Percentiles rank a stretch among this genome's conserved stretches.
Conservation (phyloP, 2,113 vertebrate species). For the Neogale vison region DNA sequence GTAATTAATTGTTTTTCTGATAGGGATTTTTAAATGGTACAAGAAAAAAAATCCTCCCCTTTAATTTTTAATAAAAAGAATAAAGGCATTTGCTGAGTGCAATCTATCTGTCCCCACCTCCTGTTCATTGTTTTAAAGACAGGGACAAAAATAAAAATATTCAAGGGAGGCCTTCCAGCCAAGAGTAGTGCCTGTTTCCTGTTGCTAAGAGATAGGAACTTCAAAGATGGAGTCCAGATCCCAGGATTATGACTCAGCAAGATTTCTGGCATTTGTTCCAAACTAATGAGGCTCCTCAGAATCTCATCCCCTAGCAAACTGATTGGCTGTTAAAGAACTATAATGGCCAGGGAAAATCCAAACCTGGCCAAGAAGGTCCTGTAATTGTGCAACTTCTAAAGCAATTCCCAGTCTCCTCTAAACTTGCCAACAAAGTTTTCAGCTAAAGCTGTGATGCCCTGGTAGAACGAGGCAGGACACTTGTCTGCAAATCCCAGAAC, state of each 20-base stretch:
- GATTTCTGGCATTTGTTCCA: neutral
- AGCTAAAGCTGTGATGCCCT: neutral
- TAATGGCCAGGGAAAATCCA: neutral
- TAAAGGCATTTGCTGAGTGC: neutral
- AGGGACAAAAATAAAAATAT: neutral
- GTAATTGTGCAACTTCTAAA: neutral
- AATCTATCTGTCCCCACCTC: neutral
- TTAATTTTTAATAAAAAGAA: conserved; percentile 19
- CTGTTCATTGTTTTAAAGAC: neutral
- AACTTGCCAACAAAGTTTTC: neutral
- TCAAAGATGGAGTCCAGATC: neutral
- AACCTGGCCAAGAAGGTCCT: neutral
- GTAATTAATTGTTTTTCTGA: neutral
- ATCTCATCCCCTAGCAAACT: neutral
- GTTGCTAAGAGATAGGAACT: neutral
- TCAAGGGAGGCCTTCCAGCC: neutral
- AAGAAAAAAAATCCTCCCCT: neutral
- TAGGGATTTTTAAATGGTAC: neutral
- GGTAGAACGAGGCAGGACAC: neutral
- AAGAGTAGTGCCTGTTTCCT: neutral
- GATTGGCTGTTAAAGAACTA: neutral
- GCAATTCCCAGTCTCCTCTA: neutral
- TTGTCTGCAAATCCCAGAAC: neutral
- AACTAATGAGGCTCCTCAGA: neutral
- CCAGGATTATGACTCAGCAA: neutral